Conservation (phyloP, 1,140 invertebrate species). For the Camponotus floridanus region DNA sequence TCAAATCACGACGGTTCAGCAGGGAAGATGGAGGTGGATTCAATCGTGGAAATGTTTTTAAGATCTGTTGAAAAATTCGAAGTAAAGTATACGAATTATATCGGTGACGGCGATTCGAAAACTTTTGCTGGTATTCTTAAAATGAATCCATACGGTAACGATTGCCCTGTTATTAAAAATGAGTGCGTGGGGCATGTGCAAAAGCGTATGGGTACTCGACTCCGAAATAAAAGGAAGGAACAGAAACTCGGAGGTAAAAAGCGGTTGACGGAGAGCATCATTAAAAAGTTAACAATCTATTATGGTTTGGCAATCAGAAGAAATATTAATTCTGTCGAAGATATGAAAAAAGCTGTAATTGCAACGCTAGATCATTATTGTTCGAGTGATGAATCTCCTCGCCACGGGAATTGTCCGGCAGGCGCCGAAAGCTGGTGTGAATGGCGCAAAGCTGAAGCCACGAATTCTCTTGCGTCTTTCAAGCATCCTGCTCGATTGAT, state of each 20-base stretch:
- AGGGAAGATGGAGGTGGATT: background rate
- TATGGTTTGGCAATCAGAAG: background rate
- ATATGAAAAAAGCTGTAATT: background rate
- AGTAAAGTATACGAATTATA: background rate
- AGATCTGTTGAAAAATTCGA: background rate
- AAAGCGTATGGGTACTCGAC: background rate
- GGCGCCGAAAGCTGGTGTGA: background rate
- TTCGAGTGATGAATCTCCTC: background rate
- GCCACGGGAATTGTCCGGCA: background rate
- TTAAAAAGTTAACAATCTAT: background rate
- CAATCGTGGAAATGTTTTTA: background rate
- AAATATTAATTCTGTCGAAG: background rate
- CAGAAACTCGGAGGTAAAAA: background rate
- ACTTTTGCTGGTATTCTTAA: background rate
- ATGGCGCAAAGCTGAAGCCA: too few relatives aligned
- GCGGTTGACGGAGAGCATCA: background rate
- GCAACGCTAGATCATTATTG: background rate
- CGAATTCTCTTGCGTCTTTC: background rate
- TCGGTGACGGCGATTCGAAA: background rate
- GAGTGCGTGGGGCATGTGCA: background rate
- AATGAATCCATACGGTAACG: background rate
- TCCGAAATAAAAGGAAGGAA: background rate
- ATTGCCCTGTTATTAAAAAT: background rate
- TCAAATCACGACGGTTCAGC: slow-evolving; percentile 54
- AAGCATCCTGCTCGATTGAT: too few relatives aligned